phyloP scores from a whole-genome alignment of 2,797 vertebrate species.

The Sebastes reedi region DNA sequence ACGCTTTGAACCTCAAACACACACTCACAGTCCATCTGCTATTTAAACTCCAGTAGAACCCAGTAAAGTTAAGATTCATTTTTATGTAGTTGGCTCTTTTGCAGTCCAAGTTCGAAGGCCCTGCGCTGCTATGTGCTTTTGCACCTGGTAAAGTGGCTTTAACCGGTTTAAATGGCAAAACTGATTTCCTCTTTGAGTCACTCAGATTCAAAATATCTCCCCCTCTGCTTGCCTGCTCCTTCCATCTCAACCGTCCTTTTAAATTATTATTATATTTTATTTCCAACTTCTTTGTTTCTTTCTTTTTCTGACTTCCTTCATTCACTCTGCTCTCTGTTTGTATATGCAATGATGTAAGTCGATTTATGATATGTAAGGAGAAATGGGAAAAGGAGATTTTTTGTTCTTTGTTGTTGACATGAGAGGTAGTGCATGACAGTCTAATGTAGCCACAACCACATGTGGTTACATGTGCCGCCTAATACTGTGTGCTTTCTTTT shows the following conservation, averaged over 20 bases:
- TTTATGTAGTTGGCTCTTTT: conserved; percentile 61
- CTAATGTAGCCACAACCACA: conserved; percentile 50
- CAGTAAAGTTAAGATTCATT: conserved; percentile 66
- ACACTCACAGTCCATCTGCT: conserved; percentile 57
- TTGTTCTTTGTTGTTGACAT: conserved; percentile 42
- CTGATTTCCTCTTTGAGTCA: conserved; percentile 47
- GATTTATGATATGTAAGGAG: conserved; percentile 24
- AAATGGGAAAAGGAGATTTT: conserved; percentile 4
- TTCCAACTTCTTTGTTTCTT: neutral
- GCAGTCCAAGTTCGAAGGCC: conserved; percentile 33
- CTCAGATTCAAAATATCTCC: conserved; percentile 18
- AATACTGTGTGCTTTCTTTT: conserved; percentile 58
- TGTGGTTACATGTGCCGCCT: conserved; percentile 48
- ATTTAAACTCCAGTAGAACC: conserved; percentile 69
- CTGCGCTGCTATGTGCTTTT: conserved; percentile 31
- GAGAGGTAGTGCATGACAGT: conserved; percentile 48
- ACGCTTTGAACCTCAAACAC: conserved; percentile 65
- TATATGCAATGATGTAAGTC: conserved; percentile 16
- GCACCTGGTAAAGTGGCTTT: conserved; percentile 64
- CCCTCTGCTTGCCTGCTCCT: conserved; percentile 8
- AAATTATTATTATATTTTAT: neutral
- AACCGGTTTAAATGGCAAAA: conserved; percentile 49
- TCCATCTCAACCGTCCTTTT: neutral
- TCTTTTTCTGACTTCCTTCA: neutral
- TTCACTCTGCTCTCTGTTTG: conserved; percentile 13